Conservation (phyloP, 2,113 vertebrate genomes). For the Aldabrachelys gigantea region DNA sequence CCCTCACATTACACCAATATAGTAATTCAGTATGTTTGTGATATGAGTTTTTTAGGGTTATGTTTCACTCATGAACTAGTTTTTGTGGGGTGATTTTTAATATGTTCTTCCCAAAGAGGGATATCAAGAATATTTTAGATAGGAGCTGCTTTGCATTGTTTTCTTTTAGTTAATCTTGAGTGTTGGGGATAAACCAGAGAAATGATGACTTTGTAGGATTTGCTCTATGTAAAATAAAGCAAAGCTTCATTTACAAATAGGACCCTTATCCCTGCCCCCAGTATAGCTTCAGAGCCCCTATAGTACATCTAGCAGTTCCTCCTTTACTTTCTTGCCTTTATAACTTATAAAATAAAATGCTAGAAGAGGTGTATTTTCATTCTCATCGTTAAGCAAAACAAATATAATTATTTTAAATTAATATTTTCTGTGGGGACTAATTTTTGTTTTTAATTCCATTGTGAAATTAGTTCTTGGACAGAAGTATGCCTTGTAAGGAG, state of each 20-base stretch:
- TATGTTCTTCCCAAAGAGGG: neutral
- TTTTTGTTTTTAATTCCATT: slow-evolving; percentile 2
- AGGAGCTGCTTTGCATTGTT: neutral
- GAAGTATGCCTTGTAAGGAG: neutral
- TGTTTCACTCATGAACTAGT: neutral
- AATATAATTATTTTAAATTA: neutral
- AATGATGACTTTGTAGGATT: fast-evolving
- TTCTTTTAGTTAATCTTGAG: neutral
- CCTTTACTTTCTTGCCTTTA: neutral
- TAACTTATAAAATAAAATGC: neutral
- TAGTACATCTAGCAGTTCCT: neutral
- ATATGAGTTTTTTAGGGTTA: neutral
- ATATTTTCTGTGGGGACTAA: neutral
- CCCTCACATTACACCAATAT: neutral
- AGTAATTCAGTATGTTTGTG: neutral
- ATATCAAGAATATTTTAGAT: neutral
- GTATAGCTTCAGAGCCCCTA: neutral
- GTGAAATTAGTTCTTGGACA: slow-evolving; percentile 16
- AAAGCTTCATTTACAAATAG: neutral
- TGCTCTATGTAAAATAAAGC: neutral
- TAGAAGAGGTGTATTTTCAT: neutral
- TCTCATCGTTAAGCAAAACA: neutral
- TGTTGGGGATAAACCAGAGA: neutral
- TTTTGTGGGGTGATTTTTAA: neutral
- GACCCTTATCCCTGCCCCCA: neutral